phyloP scores from a whole-genome alignment of 2,797 vertebrate genomes.

The Micromesistius poutassou region DNA sequence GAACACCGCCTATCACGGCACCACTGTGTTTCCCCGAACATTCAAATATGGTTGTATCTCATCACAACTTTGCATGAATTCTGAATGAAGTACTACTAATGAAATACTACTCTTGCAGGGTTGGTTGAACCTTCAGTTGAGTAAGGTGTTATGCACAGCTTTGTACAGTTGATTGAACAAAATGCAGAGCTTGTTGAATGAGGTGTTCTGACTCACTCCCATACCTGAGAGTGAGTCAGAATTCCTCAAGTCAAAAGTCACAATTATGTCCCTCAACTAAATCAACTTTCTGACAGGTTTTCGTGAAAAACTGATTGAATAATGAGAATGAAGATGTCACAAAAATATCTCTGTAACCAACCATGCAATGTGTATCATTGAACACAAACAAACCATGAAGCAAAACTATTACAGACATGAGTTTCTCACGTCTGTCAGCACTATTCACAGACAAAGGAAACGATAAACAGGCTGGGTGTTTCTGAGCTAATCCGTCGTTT shows the following conservation, averaged over 20 bases:
- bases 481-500: slow-evolving; percentile 1
- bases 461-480: slow-evolving; percentile 9
- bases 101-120: background rate
- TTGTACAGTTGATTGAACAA: no score
- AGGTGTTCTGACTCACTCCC: background rate
- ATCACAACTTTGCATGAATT: background rate
- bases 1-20: no score
- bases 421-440: background rate
- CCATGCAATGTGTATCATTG: slow-evolving; percentile 7
- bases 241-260: background rate
- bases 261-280: background rate
- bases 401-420: background rate
- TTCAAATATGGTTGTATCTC: background rate
- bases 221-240: background rate
- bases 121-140: background rate
- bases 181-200: background rate
- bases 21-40: background rate
- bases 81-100: background rate
- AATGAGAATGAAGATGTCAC: background rate
- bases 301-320: background rate
- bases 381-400: no score
- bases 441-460: slow-evolving; percentile 15
- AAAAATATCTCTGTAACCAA: slow-evolving; percentile 6
- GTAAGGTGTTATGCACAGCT: background rate
- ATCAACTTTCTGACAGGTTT: slow-evolving; percentile 8